Evolutionary conservation across 1,140 invertebrate species (phyloP), one percentile per base, ranked within the genome.

Genomic region (Ips typographus): DNA sequence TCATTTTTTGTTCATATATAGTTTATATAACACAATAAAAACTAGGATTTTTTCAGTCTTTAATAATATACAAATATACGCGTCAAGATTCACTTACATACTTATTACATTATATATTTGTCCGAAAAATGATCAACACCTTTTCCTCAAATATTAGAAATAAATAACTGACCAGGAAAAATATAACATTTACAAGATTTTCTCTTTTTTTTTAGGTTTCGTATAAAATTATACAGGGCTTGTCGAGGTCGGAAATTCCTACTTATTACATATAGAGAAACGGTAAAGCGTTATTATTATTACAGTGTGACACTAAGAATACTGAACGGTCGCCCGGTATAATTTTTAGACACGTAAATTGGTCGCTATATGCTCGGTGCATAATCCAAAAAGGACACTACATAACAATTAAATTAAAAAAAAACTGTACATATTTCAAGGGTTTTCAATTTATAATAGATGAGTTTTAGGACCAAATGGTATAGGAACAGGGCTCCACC

Each of bases 31-130:
- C 77, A 77, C 77, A 77, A 79, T 77, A 77, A 75, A 78, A 79
- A 76, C 76, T 77, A 77, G 73, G 59, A 69, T 69, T 69, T 69
- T 77, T 73, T 79, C 77, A 79, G 77, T 79, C 77, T 79, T 79
- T 73, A 77, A 76, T 77, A 72, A 76, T 77, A 77, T 79, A 77
- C 76, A 79, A 78, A 74, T 77, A 78, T 77, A 78, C 73, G 72
- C 71, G 68, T 71, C 72, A 59, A 71, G 73, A 74, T 76, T 73
- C 68, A 70, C 67, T 56, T 22, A 22, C 22, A 22, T 22, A 22
- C 22, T 22, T 22, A 22, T 22, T 22, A 22, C 22, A 22, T 68
- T 62, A 60, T 61, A 60, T 62, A 56, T 63, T 69, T 62, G 67
- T 69, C 53, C 59, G 61, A 69, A 62, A 22, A 75, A 76, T 72